Conservation (phyloP, 2,797 vertebrate species). For the Myotis vivesi region DNA sequence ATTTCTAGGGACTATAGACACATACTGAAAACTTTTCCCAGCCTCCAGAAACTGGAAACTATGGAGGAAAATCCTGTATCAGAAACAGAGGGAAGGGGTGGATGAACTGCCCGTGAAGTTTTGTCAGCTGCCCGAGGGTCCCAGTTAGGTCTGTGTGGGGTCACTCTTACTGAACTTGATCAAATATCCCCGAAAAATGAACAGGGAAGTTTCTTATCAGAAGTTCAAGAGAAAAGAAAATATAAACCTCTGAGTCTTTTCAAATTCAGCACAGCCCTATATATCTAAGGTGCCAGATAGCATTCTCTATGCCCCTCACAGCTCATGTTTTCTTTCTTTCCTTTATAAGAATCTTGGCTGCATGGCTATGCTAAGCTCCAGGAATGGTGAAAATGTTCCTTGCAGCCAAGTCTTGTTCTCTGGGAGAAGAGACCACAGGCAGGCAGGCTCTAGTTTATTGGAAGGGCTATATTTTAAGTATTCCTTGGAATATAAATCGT, state of each 20-base stretch:
- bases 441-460: conserved; percentile 17
- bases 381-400: background rate
- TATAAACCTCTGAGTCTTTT: background rate
- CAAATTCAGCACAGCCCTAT: background rate
- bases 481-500: conserved; percentile 53
- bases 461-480: conserved; percentile 45
- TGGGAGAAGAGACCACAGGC: conserved; percentile 42
- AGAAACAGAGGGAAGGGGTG: background rate
- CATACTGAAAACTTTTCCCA: background rate
- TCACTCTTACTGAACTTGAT: background rate
- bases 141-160: background rate
- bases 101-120: conserved; percentile 30
- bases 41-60: background rate
- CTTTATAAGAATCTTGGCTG: conserved; percentile 33
- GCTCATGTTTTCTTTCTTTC: background rate
- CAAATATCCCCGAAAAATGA: background rate
- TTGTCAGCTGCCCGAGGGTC: background rate
- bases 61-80: background rate
- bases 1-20: conserved; percentile 5
- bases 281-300: background rate
- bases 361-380: background rate
- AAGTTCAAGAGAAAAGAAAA: background rate
- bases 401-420: conserved; percentile 46
- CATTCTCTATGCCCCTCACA: background rate
- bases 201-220: background rate